A percentile compares a stretch with the other conserved stretches of the same genome.
Evolutionary conservation across 2,797 vertebrate species (phyloP).

Genomic region (Sarcophilus harrisii): DNA sequence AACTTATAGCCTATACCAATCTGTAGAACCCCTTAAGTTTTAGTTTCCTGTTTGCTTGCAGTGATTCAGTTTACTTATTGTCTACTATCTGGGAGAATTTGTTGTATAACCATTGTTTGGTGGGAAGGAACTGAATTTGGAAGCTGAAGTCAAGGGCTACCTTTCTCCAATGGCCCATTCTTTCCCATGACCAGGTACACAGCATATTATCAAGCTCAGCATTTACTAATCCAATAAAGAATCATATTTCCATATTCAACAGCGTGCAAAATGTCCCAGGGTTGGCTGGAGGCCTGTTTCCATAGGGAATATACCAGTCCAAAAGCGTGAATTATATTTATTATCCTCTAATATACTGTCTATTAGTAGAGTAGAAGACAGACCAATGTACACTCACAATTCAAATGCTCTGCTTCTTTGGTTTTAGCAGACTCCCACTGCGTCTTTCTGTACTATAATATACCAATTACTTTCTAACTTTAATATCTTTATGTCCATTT

Average conservation of each 20-base stretch:
- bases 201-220: background rate
- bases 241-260: background rate
- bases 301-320: background rate
- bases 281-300: background rate
- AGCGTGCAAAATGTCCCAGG: background rate
- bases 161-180: background rate
- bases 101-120: background rate
- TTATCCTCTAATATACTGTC: background rate
- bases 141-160: background rate
- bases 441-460: background rate
- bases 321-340: background rate
- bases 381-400: background rate
- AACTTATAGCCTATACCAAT: background rate
- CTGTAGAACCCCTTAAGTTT: background rate
- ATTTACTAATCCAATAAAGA: background rate
- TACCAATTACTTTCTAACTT: background rate
- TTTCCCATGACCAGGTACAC: background rate
- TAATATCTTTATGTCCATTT: background rate
- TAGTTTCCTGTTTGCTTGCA: background rate
- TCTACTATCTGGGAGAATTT: background rate
- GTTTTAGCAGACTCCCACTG: background rate
- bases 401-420: background rate
- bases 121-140: background rate
- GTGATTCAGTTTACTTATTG: background rate
- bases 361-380: background rate